Base-by-base conservation (phyloP, 2,113 vertebrate genomes). In the Oncorhynchus clarkii region DNA sequence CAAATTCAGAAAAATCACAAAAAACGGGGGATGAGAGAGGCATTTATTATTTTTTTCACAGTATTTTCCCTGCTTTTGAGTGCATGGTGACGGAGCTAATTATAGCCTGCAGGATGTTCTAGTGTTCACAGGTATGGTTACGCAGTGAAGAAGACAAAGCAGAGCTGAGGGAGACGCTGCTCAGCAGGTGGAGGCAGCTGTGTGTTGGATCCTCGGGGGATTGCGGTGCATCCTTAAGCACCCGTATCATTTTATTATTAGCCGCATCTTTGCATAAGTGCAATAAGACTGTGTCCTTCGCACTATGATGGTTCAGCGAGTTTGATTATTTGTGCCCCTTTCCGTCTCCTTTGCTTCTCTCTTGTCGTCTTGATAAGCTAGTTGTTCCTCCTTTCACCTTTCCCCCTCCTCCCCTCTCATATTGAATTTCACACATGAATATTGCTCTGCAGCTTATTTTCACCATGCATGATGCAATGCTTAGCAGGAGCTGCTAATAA, bases 111-210 rank as follows among this genome's bases (percentile, higher is more conserved):
- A 82, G 85, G 85, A 83, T 83, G 71, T 82, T 87, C 79, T 75
- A 64, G 75, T 79, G 80, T 84, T 83, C 82, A 76, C 78, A 88
- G 79, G 71, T 82, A 76, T 48, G 27, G 67, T 45, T 51, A 31
- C 34, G 20, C 34, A 70, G 22, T 18, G 62, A 80, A 77, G 66
- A 85, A 84, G 81, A 89, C 80, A 85, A 86, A 82, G 75, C 77
- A 70, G 75, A 77, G 81, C 78, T 74, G 75, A 80, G 83, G 60
- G 73, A 74, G 68, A 69, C 74, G 79, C 77, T 67, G 70, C 84
- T 86, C 88, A 85, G 87, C 89, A 90, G 89, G 89, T 91, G 83
- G 80, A 89, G 82, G 89, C 89, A 90, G 89, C 78, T 89, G 90
- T 89, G 90, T 73, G 80, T 66, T 22, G 22, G 62, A 78, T 62